Percentiles rank a stretch among this genome's conserved stretches.
Evolutionary conservation across 2,888 invertebrate species (phyloP).

Genomic region (Eugnorisma glareosa): DNA sequence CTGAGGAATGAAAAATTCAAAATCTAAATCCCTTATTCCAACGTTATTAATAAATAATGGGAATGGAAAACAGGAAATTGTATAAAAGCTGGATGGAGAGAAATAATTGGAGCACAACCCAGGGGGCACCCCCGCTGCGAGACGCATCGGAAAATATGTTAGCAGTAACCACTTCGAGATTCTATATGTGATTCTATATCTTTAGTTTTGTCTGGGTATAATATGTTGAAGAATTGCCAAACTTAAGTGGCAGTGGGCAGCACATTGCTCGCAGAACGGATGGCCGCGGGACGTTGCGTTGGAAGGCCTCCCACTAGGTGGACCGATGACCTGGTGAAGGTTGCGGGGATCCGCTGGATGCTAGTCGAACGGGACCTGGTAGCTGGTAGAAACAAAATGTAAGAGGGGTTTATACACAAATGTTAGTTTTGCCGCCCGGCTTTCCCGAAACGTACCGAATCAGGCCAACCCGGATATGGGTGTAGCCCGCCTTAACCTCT

Average conservation of each 20-base stretch:
- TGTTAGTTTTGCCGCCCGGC: too few relatives aligned
- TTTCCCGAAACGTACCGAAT: neutral
- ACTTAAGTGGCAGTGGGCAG: too few relatives aligned
- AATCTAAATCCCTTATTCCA: conserved; percentile 1
- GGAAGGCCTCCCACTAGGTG: too few relatives aligned
- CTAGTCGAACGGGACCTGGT: too few relatives aligned
- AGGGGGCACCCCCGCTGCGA: conserved; percentile 17
- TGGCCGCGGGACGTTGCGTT: too few relatives aligned
- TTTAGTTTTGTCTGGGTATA: neutral
- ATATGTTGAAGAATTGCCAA: too few relatives aligned
- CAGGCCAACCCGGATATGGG: neutral
- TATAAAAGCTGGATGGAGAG: conserved; percentile 10
- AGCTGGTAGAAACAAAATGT: too few relatives aligned
- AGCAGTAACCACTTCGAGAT: neutral
- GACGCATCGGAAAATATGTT: conserved; percentile 3
- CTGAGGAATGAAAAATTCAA: conserved; percentile 1
- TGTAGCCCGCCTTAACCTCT: neutral
- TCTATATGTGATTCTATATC: neutral
- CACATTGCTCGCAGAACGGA: too few relatives aligned
- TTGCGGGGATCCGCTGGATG: too few relatives aligned
- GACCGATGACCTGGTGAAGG: too few relatives aligned
- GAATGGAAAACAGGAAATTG: conserved; percentile 27
- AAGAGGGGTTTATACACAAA: too few relatives aligned
- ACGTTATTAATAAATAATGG: conserved; percentile 30
- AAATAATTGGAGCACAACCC: conserved; percentile 40